These are phyloP conservation scores for Apocheima hispidaria DNA, from an alignment of 2,888 invertebrate genomes.

Conservation along the genomic window DNA sequence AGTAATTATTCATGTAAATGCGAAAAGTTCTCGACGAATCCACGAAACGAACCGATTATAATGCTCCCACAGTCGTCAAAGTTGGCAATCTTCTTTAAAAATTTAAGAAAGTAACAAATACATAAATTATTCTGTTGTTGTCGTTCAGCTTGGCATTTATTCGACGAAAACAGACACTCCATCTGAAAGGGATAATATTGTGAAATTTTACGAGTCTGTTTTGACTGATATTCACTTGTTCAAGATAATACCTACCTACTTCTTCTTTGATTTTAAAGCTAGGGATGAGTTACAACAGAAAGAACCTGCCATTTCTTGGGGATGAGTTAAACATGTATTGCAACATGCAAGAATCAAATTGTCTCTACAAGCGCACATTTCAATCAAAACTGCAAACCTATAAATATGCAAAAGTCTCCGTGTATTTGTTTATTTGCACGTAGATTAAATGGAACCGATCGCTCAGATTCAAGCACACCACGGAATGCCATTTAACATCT, in stretches of 20 bases:
- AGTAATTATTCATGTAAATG: conserved; percentile 60
- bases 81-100: conserved; percentile 30
- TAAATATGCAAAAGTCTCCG: no score
- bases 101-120: conserved; percentile 30
- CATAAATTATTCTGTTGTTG: conserved; percentile 30
- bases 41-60: conserved; percentile 36
- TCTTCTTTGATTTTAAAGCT: no score
- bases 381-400: no score
- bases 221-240: conserved; percentile 1
- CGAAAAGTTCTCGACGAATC: conserved; percentile 54
- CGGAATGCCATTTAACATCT: no score
- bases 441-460: no score
- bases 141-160: conserved; percentile 13
- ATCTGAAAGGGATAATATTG: conserved; percentile 13
- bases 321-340: no score
- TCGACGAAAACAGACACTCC: conserved; percentile 16
- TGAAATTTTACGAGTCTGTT: conserved; percentile 18
- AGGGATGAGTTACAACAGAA: no score
- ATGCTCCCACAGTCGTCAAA: conserved; percentile 32
- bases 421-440: no score
- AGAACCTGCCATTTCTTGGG: no score
- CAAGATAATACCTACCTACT: neutral
- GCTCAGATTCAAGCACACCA: no score
- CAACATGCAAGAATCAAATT: no score
- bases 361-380: no score